Evolutionary conservation across 2,888 invertebrate species (phyloP), one percentile per base, ranked within the genome.

Genomic region (Ormyrus rosae): DNA sequence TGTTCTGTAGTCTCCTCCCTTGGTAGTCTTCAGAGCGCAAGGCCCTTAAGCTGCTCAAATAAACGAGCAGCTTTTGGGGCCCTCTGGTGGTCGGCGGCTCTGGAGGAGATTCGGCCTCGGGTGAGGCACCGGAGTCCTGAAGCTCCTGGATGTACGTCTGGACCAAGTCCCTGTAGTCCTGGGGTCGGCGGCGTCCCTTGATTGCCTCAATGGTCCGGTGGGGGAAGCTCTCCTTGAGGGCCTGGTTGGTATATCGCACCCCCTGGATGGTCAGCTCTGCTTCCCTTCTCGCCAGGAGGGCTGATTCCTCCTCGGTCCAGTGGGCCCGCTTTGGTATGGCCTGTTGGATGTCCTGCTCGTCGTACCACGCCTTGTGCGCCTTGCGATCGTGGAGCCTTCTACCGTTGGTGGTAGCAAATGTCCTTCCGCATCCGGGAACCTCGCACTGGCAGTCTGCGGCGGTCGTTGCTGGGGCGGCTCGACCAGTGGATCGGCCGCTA

Each of bases 201-300:
- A 83, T 81, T 5, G 73, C 58, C 6, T 80, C 81, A 1, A 75
- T 6, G 1, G 81, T 63, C 13, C 83, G 58, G 0, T 69, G 0
- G 0, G 71, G 64, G 56, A 83, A 83, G 10, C 11, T 56, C 4
- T 13, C 48, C 0, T 6, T 10, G 5, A 83, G 68, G 0, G 48
- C 73, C 8, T 76, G 69, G 51, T 83, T 83, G 7, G 81, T 70
- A 13, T 65, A 68, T 9, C 72, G 46, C 0, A 1, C 55, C 9
- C 75, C 65, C 6, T 34, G 10, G 0, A 74, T 11, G 10, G 68
- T 71, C 0, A 81, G 60, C 34, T 70, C 73, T 1, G 74, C 73
- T 34, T 69, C 63, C 0, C 61, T 67, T 34, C 61, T 9, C 0
- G 65, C 70, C 45, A 80, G 10, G 1, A 81, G 45, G 4, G 2